These are phyloP conservation scores for Nebria ingens DNA, from an alignment of 1,140 invertebrate genomes.

Conservation along the genomic window DNA sequence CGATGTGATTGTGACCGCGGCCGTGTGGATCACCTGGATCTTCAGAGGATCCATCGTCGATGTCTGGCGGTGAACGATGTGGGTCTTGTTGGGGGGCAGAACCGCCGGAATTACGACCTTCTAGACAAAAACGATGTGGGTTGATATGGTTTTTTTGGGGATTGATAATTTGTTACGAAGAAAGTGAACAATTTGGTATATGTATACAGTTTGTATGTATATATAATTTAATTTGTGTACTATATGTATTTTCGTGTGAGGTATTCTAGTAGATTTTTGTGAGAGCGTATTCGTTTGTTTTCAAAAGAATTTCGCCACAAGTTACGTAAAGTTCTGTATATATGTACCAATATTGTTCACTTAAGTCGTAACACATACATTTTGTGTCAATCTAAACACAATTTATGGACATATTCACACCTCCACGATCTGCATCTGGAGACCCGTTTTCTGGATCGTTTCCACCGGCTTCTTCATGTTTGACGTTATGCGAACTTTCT, in stretches of 20 bases:
- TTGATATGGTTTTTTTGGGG: too few species aligned
- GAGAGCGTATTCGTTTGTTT: conserved; percentile 1
- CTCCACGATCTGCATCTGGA: conserved; percentile 69
- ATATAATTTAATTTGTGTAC: too few species aligned
- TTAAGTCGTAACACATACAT: conserved; percentile 27
- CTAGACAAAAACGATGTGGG: conserved; percentile 35
- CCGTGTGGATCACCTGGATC: conserved; percentile 43
- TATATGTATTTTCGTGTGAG: too few species aligned
- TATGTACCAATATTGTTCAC: conserved; percentile 25
- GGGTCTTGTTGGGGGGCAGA: conserved; percentile 42
- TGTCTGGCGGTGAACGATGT: conserved; percentile 37
- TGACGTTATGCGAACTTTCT: conserved; percentile 61
- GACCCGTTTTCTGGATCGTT: conserved; percentile 77
- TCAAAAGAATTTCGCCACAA: conserved; percentile 12
- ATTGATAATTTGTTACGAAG: too few species aligned
- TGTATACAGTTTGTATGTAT: too few species aligned
- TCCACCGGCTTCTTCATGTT: conserved; percentile 66
- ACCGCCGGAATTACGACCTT: conserved; percentile 45
- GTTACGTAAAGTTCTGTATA: conserved; percentile 23
- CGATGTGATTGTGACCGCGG: conserved; percentile 34
- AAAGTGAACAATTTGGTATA: too few species aligned
- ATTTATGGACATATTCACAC: too few species aligned
- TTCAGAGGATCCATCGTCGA: conserved; percentile 42
- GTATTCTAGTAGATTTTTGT: conserved; percentile 6
- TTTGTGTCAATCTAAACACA: conserved; percentile 27